Conservation (phyloP, 2,888 invertebrate species). For the Morinoia aosen region DNA sequence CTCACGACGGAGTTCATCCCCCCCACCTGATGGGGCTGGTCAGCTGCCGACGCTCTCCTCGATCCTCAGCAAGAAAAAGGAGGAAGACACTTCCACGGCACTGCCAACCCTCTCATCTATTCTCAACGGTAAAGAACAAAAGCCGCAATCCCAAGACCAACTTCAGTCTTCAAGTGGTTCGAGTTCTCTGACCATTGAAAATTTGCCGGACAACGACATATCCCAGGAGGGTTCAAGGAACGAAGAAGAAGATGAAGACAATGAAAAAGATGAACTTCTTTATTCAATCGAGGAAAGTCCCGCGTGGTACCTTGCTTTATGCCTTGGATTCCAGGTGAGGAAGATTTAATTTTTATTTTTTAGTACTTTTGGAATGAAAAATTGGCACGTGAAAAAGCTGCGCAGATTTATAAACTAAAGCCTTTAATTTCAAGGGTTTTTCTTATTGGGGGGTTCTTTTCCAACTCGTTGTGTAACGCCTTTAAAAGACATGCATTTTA, state of each 20-base stretch:
- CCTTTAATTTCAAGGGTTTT: too few relatives aligned
- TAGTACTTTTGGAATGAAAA: background rate
- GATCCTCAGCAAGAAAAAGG: background rate
- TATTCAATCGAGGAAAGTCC: constrained; percentile 87
- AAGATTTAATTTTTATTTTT: background rate
- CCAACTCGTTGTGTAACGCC: too few relatives aligned
- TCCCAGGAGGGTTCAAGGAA: background rate
- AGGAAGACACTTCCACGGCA: background rate
- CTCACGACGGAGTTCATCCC: background rate
- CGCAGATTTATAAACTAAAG: too few relatives aligned
- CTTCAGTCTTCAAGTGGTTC: background rate
- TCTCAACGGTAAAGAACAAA: background rate
- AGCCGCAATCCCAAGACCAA: background rate
- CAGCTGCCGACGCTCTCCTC: background rate
- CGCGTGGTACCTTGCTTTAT: constrained; percentile 86
- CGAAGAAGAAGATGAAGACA: background rate
- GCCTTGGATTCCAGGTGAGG: constrained; percentile 84
- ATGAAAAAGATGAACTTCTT: constrained; percentile 58
- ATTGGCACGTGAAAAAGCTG: background rate
- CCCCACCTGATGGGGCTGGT: background rate
- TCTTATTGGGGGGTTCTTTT: too few relatives aligned
- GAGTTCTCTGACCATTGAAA: background rate
- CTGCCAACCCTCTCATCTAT: constrained; percentile 7
- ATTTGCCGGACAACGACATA: background rate
- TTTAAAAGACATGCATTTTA: background rate